Conservation (phyloP, 2,113 vertebrate genomes). For the Illadopsis cleaveri region DNA sequence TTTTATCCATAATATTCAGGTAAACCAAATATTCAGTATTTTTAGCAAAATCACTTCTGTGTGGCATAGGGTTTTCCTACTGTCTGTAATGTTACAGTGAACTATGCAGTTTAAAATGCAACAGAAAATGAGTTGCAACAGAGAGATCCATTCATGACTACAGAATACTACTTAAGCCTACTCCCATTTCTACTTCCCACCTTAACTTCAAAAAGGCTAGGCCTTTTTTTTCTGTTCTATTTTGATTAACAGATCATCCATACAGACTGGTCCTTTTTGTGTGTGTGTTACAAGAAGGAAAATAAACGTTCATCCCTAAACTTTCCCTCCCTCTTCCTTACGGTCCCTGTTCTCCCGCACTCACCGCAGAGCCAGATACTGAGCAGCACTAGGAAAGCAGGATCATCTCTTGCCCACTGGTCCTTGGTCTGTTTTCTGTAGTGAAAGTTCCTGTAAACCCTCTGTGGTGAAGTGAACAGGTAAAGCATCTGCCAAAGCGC, state of each 20-base stretch:
- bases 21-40: not conserved
- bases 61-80: not conserved
- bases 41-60: not conserved
- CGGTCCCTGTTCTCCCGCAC: not conserved
- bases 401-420: constrained; percentile 97
- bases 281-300: not conserved
- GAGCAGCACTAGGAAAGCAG: constrained; percentile 92
- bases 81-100: not conserved
- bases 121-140: not conserved
- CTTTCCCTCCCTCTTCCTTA: not conserved
- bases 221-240: not conserved
- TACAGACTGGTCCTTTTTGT: not conserved
- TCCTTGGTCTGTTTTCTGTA: constrained; percentile 99
- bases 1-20: not conserved
- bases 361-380: constrained; percentile 96
- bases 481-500: constrained; percentile 98
- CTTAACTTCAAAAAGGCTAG: not conserved
- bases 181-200: not conserved
- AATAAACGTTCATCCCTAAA: fast-evolving
- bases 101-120: not conserved
- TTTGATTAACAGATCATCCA: not conserved
- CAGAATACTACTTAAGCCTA: fast-evolving
- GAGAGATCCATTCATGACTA: not conserved
- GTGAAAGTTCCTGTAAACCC: constrained; percentile 97
- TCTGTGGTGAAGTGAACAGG: constrained; percentile 94